Conservation (phyloP, 2,113 vertebrate species). For the Natator depressus region DNA sequence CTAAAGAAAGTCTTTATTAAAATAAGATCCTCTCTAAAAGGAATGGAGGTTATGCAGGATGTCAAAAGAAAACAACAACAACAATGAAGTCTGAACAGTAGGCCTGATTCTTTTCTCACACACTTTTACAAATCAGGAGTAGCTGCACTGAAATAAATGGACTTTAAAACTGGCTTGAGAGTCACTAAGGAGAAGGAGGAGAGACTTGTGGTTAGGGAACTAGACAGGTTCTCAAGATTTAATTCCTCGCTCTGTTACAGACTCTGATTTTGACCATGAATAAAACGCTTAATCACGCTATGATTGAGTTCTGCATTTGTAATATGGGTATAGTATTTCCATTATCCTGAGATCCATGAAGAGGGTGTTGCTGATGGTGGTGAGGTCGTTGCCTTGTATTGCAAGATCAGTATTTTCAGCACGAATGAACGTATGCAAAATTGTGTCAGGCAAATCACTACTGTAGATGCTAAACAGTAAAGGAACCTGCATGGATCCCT, state of each 20-base stretch:
- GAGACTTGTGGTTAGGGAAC: background rate
- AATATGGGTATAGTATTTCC: too few relatives aligned
- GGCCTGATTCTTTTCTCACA: background rate
- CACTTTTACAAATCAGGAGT: background rate
- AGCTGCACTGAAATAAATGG: background rate
- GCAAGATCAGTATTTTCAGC: too few relatives aligned
- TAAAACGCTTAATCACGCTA: background rate
- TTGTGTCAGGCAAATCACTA: background rate
- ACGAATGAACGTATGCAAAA: too few relatives aligned
- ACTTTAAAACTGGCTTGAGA: background rate
- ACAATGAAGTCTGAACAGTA: background rate
- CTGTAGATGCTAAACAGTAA: background rate
- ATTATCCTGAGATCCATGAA: too few relatives aligned
- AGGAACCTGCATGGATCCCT: too few relatives aligned
- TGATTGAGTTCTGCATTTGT: too few relatives aligned
- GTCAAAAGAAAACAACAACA: background rate
- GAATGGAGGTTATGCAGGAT: background rate
- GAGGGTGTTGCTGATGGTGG: too few relatives aligned
- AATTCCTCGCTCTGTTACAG: fast-evolving
- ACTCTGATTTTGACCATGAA: fast-evolving
- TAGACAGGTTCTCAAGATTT: background rate
- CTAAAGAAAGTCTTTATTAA: background rate
- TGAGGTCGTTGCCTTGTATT: background rate
- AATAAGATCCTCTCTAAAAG: background rate
- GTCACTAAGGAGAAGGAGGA: too few relatives aligned